These are phyloP conservation scores for Idaea straminata DNA, from an alignment of 2,888 invertebrate species.

Conservation along the genomic window DNA sequence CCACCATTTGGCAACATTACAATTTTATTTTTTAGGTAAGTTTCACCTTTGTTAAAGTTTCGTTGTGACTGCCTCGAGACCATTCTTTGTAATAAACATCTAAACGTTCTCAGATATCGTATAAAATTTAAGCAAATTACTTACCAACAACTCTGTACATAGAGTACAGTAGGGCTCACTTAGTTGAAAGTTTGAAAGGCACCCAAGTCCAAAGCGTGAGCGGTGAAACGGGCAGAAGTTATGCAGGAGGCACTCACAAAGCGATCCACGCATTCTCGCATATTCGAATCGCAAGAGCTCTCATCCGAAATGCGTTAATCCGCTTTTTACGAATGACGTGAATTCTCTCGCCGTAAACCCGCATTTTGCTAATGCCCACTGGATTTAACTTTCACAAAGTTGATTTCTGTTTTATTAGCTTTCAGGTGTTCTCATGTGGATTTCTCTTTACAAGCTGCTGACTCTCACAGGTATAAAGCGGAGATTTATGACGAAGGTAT, in stretches of 20 bases:
- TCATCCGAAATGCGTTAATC: slow-evolving; percentile 22
- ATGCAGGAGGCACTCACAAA: slow-evolving; percentile 17
- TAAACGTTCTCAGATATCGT: too few species aligned
- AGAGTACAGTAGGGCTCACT: background rate
- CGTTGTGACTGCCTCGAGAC: too few species aligned
- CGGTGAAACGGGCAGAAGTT: slow-evolving; percentile 7
- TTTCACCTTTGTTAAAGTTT: background rate
- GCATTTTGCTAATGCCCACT: slow-evolving; percentile 1
- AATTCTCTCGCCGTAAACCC: background rate
- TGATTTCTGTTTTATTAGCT: background rate
- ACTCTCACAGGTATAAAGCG: background rate
- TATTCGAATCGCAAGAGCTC: slow-evolving; percentile 18
- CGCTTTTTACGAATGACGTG: slow-evolving; percentile 6
- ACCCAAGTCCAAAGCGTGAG: background rate
- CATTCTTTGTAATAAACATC: too few species aligned
- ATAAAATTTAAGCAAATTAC: too few species aligned
- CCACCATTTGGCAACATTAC: slow-evolving; percentile 16
- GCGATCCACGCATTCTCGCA: slow-evolving; percentile 21
- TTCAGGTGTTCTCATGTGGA: background rate
- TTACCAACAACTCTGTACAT: background rate
- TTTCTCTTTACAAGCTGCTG: background rate
- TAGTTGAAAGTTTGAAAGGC: background rate
- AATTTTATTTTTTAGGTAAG: slow-evolving; percentile 18
- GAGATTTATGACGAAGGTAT: background rate
- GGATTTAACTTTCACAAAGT: background rate